Base-by-base conservation (phyloP, 2,113 vertebrate species). In the Onychostoma macrolepis region DNA sequence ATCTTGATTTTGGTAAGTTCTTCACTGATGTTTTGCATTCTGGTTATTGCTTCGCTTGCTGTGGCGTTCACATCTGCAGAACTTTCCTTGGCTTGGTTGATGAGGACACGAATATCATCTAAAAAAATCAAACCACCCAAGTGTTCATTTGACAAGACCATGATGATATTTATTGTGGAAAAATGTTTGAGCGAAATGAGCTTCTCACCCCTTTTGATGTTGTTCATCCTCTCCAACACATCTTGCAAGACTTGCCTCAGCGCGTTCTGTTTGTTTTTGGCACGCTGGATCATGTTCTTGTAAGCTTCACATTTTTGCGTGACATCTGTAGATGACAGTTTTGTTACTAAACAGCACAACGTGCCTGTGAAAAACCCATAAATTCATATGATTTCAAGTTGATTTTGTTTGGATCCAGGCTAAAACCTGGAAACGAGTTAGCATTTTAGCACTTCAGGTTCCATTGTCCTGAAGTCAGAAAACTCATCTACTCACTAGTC, bases 161-260 rank as follows among this genome's bases (percentile, higher is more conserved):
- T 12, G 26, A 67, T 12, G 24, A 63, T 53, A 77, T 6, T 63
- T 69, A 21, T 0, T 53, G 26, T 36, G 26, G 12, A 19, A 36
- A 65, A 24, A 33, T 9, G 2, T 69, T 4, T 24, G 15, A 24
- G 8, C 5, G 26, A 45, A 45, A 76, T 11, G 4, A 53, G 28
- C 7, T 24, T 63, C 76, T 83, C 33, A 97, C 97, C 97, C 96
- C 93, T 92, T 85, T 91, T 93, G 86, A 97, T 96, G 33, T 92
- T 82, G 0, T 61, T 91, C 28, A 97, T 92, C 10, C 93, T 87
- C 26, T 91, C 86, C 0, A 81, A 85, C 65, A 93, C 41, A 38
- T 89, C 61, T 8, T 92, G 86, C 48, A 97, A 75, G 77, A 93
- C 90, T 38, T 41, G 77, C 11, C 89, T 88, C 83, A 96, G 75